phyloP scores from a whole-genome alignment of 2,888 invertebrate species.

The Spilosoma lubricipeda region DNA sequence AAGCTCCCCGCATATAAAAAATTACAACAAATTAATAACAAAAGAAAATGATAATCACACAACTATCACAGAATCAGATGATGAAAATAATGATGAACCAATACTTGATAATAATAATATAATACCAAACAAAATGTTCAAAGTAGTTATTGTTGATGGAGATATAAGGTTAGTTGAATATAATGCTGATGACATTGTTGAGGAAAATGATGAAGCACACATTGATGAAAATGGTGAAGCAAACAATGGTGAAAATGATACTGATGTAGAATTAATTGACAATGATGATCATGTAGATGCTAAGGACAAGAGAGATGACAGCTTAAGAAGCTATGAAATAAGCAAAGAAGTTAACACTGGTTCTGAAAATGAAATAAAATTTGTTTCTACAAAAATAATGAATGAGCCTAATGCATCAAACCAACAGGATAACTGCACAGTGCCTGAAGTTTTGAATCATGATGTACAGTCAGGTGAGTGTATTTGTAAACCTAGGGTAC shows the following conservation, averaged over 20 bases:
- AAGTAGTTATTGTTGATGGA: constrained; percentile 1
- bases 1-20: background rate
- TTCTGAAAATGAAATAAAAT: background rate
- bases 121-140: constrained; percentile 11
- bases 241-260: background rate
- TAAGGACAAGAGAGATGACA: background rate
- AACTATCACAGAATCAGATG: background rate
- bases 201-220: background rate
- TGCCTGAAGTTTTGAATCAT: background rate
- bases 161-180: constrained; percentile 1
- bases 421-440: background rate
- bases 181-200: background rate
- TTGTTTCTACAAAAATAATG: background rate
- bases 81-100: background rate
- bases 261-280: background rate
- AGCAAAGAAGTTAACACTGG: background rate
- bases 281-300: background rate
- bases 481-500: too few relatives aligned
- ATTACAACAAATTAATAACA: background rate
- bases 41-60: background rate
- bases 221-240: too few relatives aligned
- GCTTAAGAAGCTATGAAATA: background rate
- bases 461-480: background rate
- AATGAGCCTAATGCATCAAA: background rate
- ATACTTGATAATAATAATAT: background rate